Conservation (phyloP, 2,888 invertebrate species). For the Mayetiola destructor region DNA sequence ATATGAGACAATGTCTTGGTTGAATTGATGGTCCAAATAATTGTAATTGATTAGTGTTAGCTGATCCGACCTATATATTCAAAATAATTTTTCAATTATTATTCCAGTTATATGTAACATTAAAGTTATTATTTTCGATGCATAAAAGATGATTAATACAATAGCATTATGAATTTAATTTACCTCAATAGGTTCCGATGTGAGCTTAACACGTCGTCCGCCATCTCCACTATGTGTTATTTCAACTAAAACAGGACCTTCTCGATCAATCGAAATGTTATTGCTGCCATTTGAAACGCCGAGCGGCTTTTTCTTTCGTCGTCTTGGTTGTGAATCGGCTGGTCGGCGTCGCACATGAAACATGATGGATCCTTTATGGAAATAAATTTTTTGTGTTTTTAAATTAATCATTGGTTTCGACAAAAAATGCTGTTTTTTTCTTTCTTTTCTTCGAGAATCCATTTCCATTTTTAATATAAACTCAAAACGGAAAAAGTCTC, state of each 20-base stretch:
- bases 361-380: conserved; percentile 96
- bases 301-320: conserved; percentile 68
- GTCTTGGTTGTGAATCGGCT: conserved; percentile 75
- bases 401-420: too few species aligned
- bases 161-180: conserved; percentile 12
- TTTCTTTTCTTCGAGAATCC: too few species aligned
- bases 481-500: too few species aligned
- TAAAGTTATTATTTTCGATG: neutral
- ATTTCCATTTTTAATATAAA: too few species aligned
- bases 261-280: conserved; percentile 39
- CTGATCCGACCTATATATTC: conserved; percentile 54
- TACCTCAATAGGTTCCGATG: conserved; percentile 52
- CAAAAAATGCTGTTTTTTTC: too few species aligned
- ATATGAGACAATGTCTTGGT: conserved; percentile 88
- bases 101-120: neutral
- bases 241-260: conserved; percentile 54
- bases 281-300: conserved; percentile 37
- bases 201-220: conserved; percentile 47
- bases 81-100: neutral
- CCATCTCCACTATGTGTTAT: conserved; percentile 41
- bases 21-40: conserved; percentile 83
- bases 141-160: neutral
- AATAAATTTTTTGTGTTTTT: too few species aligned
- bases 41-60: conserved; percentile 63
- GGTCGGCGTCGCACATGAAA: conserved; percentile 91